Percentiles rank a stretch among this genome's conserved stretches.
Conservation (phyloP, 2,888 invertebrate genomes). For the Clostera curtula region DNA sequence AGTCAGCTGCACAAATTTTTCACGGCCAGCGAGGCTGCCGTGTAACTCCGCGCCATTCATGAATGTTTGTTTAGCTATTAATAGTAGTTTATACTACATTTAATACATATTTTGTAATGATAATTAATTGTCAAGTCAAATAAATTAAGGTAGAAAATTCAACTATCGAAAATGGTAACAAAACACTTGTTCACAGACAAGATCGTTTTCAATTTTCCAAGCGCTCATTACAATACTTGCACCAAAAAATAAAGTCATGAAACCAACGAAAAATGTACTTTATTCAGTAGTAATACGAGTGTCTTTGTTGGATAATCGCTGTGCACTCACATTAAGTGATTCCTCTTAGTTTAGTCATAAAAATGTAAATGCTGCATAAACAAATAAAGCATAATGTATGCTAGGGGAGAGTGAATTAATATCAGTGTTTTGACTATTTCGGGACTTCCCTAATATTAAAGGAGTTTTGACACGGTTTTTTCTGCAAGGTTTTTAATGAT, state of each 20-base stretch:
- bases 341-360: conserved; percentile 70
- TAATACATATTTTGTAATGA: no score
- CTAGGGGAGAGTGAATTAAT: conserved; percentile 60
- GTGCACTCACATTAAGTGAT: conserved; percentile 55
- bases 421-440: conserved; percentile 19
- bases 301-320: conserved; percentile 9
- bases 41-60: no score
- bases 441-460: conserved; percentile 36
- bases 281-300: conserved; percentile 10
- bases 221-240: conserved; percentile 19
- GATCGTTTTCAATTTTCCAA: conserved; percentile 20
- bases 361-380: conserved; percentile 73
- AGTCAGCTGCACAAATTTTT: no score
- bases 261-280: conserved; percentile 8
- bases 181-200: conserved; percentile 20
- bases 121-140: no score
- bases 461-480: no score
- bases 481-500: no score
- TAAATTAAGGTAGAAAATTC: no score
- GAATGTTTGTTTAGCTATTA: no score
- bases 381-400: conserved; percentile 69
- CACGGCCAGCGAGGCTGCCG: no score
- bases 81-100: no score
- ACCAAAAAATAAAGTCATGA: neutral
- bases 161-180: no score